phyloP scores from a whole-genome alignment of 2,888 invertebrate species.

The Ormyrus pomaceus region DNA sequence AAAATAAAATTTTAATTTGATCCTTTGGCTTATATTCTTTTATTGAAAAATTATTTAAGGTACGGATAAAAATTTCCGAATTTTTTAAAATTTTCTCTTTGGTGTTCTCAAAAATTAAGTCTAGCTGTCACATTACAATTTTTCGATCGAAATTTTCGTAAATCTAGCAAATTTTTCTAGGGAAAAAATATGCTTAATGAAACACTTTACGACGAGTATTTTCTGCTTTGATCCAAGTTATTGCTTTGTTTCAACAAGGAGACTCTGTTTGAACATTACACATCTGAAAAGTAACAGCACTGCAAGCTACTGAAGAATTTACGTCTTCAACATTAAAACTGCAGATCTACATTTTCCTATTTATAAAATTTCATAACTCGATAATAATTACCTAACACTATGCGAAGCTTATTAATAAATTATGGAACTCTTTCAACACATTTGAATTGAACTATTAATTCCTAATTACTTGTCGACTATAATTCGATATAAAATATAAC shows the following conservation, averaged over 20 bases:
- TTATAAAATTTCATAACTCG: background rate
- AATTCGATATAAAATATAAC: slow-evolving; percentile 21
- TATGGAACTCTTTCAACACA: background rate
- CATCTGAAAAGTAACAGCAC: background rate
- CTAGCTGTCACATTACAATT: too few relatives aligned
- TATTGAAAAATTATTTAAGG: slow-evolving; percentile 30
- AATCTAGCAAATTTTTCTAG: slow-evolving; percentile 43
- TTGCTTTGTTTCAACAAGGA: slow-evolving; percentile 30
- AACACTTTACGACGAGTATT: background rate
- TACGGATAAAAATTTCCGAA: background rate
- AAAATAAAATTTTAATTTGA: background rate
- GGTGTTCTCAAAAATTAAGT: slow-evolving; percentile 6
- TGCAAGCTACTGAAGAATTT: background rate
- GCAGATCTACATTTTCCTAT: background rate
- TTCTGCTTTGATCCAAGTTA: slow-evolving; percentile 12
- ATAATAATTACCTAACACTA: background rate
- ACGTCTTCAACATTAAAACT: background rate
- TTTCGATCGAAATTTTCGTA: slow-evolving; percentile 19
- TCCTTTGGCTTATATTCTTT: background rate
- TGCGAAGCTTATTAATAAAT: background rate
- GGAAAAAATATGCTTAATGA: slow-evolving; percentile 1
- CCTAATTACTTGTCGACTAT: background rate
- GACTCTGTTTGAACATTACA: background rate
- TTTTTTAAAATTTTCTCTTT: background rate
- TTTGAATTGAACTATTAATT: background rate